Base-by-base conservation (phyloP, 2,113 vertebrate species). In the Oreotragus oreotragus region DNA sequence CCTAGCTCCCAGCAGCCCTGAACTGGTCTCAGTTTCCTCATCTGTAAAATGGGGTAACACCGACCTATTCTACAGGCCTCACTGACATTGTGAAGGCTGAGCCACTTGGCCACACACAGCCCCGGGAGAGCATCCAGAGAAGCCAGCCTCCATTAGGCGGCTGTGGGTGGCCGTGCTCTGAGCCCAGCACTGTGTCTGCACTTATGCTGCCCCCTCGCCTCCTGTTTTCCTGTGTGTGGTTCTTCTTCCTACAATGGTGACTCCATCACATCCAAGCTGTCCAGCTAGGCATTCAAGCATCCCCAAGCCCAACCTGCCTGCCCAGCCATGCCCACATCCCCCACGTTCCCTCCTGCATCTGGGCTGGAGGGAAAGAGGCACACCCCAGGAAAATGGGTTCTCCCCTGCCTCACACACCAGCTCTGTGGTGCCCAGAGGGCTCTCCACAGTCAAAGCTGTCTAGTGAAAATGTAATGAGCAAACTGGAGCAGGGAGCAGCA, bases 91-190 rank as follows among this genome's bases (percentile, higher is more conserved):
- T 13, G 53, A 88, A 21, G 36, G 39, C 17, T 3, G 39, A 70
- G 23, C 2, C 1, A 60, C 84, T 43, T 80, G 8, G 2, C 5
- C 5, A 19, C 6, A 1, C 1, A 21, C 11, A 30, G 81, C 9
- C 9, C 70, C 51, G 8, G 43, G 28, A 15, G 12, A 13, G 1
- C 12, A 3, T 12, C 30, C 14, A 1, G 16, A 30, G 30, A 30
- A 14, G 10, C 49, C 49, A 14, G 4, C n/a, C 66, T 23, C 36
- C 2, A 0, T 2, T 2, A 6, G 2, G 25, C 7, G 16, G 23
- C 33, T 43, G 6, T 5, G 17, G 17, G 27, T 25, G 3, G 33
- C 36, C 0, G 2, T 8, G 7, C 14, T 19, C 33, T 1, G 6
- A 58, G 77, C 62, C 58, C n/a, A 14, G 58, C 73, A 0, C 30